phyloP scores from a whole-genome alignment of 2,797 vertebrate genomes.

The Trachops cirrhosus region DNA sequence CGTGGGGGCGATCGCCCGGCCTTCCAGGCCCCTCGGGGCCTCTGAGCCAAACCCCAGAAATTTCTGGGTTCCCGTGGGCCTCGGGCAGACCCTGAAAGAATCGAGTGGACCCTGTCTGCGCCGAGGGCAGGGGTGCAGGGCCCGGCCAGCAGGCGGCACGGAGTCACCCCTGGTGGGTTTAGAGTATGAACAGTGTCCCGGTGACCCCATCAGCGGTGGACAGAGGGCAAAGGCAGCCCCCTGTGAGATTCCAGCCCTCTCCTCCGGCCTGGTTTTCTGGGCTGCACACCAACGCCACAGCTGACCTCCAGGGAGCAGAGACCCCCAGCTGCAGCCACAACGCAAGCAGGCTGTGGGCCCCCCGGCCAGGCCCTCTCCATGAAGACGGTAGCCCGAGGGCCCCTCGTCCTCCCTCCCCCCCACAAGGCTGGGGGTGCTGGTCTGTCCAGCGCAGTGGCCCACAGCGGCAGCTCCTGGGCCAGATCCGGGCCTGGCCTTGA shows the following conservation, averaged over 20 bases:
- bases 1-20: background rate
- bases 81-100: background rate
- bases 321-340: background rate
- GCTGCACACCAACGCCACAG: accelerated
- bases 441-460: background rate
- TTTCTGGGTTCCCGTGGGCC: background rate
- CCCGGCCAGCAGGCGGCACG: background rate
- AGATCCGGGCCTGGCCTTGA: background rate
- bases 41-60: background rate
- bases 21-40: background rate
- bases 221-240: background rate
- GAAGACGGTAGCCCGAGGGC: accelerated
- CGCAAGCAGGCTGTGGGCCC: background rate
- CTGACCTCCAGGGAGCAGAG: background rate
- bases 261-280: background rate
- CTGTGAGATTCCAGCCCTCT: background rate
- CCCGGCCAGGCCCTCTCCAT: accelerated
- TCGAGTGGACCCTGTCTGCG: background rate
- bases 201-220: accelerated
- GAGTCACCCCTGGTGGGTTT: background rate
- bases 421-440: background rate
- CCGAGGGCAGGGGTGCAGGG: too few species aligned
- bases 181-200: too few species aligned
- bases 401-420: background rate
- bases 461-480: too few species aligned